phyloP scores from a whole-genome alignment of 2,797 vertebrate genomes.

The Alosa sapidissima region DNA sequence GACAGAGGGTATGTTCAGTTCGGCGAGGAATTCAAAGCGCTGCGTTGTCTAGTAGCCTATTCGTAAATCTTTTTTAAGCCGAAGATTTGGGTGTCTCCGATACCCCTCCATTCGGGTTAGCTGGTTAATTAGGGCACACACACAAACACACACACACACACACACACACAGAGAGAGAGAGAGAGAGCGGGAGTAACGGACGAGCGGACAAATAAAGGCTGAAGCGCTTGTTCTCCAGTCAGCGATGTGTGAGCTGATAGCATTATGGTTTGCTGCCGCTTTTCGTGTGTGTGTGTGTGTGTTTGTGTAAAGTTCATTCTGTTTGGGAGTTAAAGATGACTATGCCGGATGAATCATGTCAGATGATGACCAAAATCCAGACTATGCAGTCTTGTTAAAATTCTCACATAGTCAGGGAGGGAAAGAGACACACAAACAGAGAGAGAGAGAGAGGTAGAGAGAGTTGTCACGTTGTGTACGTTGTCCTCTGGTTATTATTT shows the following conservation, averaged over 20 bases:
- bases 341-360: not conserved
- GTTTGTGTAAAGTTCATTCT: not conserved
- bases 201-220: constrained; percentile 4
- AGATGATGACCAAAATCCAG: not conserved
- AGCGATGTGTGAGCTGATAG: constrained; percentile 21
- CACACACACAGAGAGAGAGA: not conserved
- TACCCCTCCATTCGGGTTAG: constrained; percentile 18
- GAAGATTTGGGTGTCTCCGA: constrained; percentile 14
- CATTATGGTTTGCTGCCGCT: constrained; percentile 4
- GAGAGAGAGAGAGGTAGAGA: not conserved
- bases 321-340: constrained; percentile 4
- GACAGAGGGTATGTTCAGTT: not conserved
- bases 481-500: no score
- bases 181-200: not conserved
- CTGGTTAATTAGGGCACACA: constrained; percentile 19
- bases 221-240: constrained; percentile 17
- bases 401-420: not conserved
- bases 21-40: not conserved
- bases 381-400: not conserved
- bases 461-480: no score
- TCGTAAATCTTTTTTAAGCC: not conserved
- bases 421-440: not conserved
- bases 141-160: not conserved
- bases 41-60: not conserved
- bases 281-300: constrained; percentile 1